Evolutionary conservation across 2,888 invertebrate species (phyloP).

Genomic region (Hemicrepidius hirtus): DNA sequence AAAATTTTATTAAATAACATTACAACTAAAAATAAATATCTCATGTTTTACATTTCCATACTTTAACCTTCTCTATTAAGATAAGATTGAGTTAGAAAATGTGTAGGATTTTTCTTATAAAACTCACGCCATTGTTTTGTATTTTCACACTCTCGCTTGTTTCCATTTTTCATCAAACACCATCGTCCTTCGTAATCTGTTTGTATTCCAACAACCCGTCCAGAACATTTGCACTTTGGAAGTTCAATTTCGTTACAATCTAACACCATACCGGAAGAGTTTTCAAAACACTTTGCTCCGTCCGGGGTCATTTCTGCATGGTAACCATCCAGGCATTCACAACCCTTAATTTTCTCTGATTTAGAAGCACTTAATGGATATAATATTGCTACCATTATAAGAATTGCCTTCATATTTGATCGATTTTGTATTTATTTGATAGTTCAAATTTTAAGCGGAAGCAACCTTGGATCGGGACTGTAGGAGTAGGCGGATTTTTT

Average conservation of each 20-base stretch:
- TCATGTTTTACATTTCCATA: background rate
- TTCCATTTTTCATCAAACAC: slow-evolving; percentile 44
- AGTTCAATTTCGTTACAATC: slow-evolving; percentile 53
- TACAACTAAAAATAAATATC: too few relatives aligned
- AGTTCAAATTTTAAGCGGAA: too few relatives aligned
- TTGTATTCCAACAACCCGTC: slow-evolving; percentile 48
- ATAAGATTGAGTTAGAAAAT: slow-evolving; percentile 13
- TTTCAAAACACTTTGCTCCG: slow-evolving; percentile 50
- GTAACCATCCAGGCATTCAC: slow-evolving; percentile 53
- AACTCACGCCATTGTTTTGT: slow-evolving; percentile 57
- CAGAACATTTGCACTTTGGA: slow-evolving; percentile 53
- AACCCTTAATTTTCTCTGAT: too few relatives aligned
- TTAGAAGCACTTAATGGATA: too few relatives aligned
- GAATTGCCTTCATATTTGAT: too few relatives aligned
- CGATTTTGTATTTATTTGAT: too few relatives aligned
- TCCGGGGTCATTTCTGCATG: slow-evolving; percentile 2
- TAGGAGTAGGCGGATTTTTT: too few relatives aligned
- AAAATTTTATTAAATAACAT: too few relatives aligned
- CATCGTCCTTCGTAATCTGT: slow-evolving; percentile 53
- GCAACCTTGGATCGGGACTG: too few relatives aligned
- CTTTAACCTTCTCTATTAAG: background rate
- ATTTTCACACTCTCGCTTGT: slow-evolving; percentile 44
- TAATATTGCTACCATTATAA: too few relatives aligned
- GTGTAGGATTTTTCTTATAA: slow-evolving; percentile 53
- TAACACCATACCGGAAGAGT: slow-evolving; percentile 25